Base-by-base conservation (phyloP, 1,140 invertebrate genomes). In the Alviniconcha marisindica region DNA sequence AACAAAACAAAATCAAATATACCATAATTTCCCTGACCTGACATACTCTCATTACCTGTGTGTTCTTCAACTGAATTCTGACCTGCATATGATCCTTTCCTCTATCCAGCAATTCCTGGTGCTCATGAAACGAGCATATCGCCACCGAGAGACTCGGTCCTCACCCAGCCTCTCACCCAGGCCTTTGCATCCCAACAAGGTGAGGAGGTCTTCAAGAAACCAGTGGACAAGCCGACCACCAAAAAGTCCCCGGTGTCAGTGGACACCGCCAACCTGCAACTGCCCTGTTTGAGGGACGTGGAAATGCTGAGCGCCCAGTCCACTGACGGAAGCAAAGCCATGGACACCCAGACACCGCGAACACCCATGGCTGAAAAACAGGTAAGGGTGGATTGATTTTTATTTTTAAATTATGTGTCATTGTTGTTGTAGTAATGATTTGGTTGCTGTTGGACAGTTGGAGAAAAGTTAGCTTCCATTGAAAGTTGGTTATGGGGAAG, bases 231-330 rank as follows among this genome's bases (percentile, higher is more conserved):
- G 48, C 54, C 81, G 60, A n/a, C 84, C 77, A 81, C 71, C 77
- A 79, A 88, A 84, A 85, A 85, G 74, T 86, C 80, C 0, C 66
- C 81, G 1, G 88, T 88, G 12, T 81, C 85, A 24, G 82, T 90
- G 24, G 85, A 89, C 21, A 87, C 80, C 4, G 71, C 83, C 31
- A 89, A 83, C 33, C 44, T 89, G 31, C 79, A 86, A 51, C 76
- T 85, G 33, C 51, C 83, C 10, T 81, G 86, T 33, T n/a, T 51
- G 1, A 81, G 31, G 48, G 92, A 92, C 83, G 83, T 93, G 36
- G 91, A 92, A 84, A 93, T 92, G 92, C 84, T 91, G 7, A 93
- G 92, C 87, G 92, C 92, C 0, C 90, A 91, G 82, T 88, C 86
- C 7, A 85, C 84, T 18, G 87, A 88, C 33, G 84, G 85, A 4